Evolutionary conservation across 2,888 invertebrate species (phyloP).

Genomic region (Osedax frankpressi): DNA sequence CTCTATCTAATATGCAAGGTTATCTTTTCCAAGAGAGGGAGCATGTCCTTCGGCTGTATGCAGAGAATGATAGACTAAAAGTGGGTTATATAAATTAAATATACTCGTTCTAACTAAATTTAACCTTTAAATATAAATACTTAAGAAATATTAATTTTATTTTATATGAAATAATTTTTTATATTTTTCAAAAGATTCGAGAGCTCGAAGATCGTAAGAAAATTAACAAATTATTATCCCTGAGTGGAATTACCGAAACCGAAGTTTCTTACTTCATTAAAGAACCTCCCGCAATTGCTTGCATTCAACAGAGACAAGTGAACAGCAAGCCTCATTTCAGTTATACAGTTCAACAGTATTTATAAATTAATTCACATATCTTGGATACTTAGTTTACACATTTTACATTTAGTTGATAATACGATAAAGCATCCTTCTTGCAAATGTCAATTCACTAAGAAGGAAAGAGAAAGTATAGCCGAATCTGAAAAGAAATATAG

Average conservation of each 20-base stretch:
- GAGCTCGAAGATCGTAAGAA: conserved; percentile 47
- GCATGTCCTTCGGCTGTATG: conserved; percentile 45
- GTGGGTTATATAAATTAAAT: no score
- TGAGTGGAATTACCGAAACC: conserved; percentile 41
- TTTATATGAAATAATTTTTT: no score
- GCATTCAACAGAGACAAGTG: conserved; percentile 33
- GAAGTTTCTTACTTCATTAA: conserved; percentile 47
- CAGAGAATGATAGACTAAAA: conserved; percentile 48
- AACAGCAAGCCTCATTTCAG: no score
- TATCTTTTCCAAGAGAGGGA: conserved; percentile 47
- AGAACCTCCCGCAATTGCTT: conserved; percentile 44
- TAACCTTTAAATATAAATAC: no score
- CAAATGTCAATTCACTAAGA: conserved; percentile 2
- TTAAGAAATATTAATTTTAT: no score
- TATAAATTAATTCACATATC: background rate
- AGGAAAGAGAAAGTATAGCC: conserved; percentile 2
- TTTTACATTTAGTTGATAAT: background rate
- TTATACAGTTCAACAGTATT: no score
- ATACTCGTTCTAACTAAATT: no score
- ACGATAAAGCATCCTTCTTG: background rate
- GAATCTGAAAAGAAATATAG: conserved; percentile 32
- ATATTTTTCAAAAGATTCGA: no score
- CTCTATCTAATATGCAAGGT: conserved; percentile 48
- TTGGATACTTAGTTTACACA: background rate
- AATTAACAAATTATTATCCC: conserved; percentile 43